A percentile compares a stretch with the other conserved stretches of the same genome.
Conservation (phyloP, 2,113 vertebrate species). For the Odocoileus hemionus region DNA sequence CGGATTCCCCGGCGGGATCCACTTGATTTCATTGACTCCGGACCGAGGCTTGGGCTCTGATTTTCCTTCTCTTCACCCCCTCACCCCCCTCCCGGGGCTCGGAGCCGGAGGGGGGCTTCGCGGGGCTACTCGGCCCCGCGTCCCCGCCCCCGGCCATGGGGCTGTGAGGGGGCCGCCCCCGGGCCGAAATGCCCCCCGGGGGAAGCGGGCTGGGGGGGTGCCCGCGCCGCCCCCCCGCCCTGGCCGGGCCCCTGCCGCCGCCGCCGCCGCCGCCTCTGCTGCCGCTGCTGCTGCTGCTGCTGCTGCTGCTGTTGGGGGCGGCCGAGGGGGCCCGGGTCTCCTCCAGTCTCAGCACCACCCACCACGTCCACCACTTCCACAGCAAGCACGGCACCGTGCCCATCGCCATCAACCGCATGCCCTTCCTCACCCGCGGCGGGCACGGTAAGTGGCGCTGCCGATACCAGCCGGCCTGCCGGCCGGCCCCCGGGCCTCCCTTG, state of each 20-base stretch:
- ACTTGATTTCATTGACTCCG: conserved; percentile 63
- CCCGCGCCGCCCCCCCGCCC: conserved; percentile 69
- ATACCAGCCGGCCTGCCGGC: neutral
- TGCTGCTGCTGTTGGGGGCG: conserved; percentile 66
- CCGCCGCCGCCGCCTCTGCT: conserved; percentile 5
- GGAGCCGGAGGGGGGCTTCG: conserved; percentile 64
- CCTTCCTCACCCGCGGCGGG: conserved; percentile 92
- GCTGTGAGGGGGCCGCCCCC: conserved; percentile 64
- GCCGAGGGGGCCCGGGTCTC: conserved; percentile 90
- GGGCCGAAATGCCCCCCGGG: conserved; percentile 70
- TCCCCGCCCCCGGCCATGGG: conserved; percentile 67
- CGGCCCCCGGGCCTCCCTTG: neutral
- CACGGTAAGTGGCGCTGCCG: conserved; percentile 87
- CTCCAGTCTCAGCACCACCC: conserved; percentile 95
- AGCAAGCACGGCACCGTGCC: conserved; percentile 94
- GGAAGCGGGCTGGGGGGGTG: conserved; percentile 67
- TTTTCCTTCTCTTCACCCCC: conserved; percentile 17
- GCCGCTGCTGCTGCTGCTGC: conserved; percentile 48
- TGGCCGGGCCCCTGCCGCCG: conserved; percentile 56
- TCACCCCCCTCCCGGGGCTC: conserved; percentile 50
- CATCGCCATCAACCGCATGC: conserved; percentile 96
- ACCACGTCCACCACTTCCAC: conserved; percentile 97
- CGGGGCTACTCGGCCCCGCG: conserved; percentile 60
- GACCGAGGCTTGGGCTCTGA: conserved; percentile 53
- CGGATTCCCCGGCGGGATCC: conserved; percentile 60